Conservation (phyloP, 1,140 invertebrate species). For the Argopecten irradians region DNA sequence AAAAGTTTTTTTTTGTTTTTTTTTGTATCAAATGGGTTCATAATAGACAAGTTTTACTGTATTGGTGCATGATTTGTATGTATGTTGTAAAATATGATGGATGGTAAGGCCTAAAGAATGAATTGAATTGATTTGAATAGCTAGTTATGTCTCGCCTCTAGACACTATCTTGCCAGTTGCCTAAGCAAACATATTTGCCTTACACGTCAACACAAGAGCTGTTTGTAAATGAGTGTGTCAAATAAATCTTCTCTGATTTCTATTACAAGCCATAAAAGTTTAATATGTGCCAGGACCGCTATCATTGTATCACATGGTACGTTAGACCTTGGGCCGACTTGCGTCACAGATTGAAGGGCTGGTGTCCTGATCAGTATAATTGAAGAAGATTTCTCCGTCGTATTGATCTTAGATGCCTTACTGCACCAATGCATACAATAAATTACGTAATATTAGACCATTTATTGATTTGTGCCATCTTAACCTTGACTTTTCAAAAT, state of each 20-base stretch:
- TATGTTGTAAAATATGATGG: no score
- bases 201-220: neutral
- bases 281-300: neutral
- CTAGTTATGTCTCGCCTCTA: neutral
- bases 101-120: no score
- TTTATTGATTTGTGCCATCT: neutral
- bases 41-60: no score
- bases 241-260: no score
- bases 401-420: neutral
- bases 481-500: neutral
- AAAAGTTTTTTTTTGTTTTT: no score
- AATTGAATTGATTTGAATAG: no score
- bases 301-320: neutral
- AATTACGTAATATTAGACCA: neutral
- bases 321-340: neutral
- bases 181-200: no score
- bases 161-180: no score
- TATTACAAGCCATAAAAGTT: no score
- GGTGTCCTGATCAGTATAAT: neutral
- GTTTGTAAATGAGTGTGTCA: neutral
- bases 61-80: no score
- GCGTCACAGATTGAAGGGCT: neutral
- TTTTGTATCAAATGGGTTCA: no score
- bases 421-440: neutral
- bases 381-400: neutral